Evolutionary conservation across 2,888 invertebrate genomes (phyloP).

Genomic region (Drosophila anceps): DNA sequence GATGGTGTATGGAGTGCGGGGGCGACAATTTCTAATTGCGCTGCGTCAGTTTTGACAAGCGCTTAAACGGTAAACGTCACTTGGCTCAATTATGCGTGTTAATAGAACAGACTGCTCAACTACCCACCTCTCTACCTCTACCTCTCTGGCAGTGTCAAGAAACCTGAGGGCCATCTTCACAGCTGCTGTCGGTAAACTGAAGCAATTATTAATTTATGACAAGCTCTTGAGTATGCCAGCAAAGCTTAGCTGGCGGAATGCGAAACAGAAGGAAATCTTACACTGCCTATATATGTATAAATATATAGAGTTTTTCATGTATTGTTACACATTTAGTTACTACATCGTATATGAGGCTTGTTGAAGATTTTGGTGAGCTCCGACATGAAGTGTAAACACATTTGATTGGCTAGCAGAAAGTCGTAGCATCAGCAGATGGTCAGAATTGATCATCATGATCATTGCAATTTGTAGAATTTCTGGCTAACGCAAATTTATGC

Average conservation of each 20-base stretch:
- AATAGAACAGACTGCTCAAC: constrained; percentile 23
- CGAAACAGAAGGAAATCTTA: background rate
- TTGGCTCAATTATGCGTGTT: constrained; percentile 68
- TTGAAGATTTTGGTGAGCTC: too few relatives aligned
- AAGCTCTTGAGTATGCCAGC: constrained; percentile 21
- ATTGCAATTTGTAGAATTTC: too few relatives aligned
- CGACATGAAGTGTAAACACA: too few relatives aligned
- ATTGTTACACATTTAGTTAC: too few relatives aligned
- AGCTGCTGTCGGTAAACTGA: constrained; percentile 56
- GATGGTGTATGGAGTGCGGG: background rate
- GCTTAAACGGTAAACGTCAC: constrained; percentile 58
- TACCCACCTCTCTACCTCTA: background rate
- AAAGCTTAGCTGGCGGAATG: constrained; percentile 6
- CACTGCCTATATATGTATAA: background rate
- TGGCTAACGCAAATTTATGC: too few relatives aligned
- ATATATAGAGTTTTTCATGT: too few relatives aligned
- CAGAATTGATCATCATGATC: too few relatives aligned
- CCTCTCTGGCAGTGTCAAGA: constrained; percentile 39
- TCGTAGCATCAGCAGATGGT: too few relatives aligned
- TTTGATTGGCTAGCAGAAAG: too few relatives aligned
- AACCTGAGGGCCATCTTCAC: constrained; percentile 39
- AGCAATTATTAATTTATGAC: constrained; percentile 66
- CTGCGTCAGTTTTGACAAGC: constrained; percentile 71
- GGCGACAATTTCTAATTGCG: constrained; percentile 66
- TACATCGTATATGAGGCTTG: too few relatives aligned